Conservation (phyloP, 2,113 vertebrate species). For the Rhadina sibilatrix region DNA sequence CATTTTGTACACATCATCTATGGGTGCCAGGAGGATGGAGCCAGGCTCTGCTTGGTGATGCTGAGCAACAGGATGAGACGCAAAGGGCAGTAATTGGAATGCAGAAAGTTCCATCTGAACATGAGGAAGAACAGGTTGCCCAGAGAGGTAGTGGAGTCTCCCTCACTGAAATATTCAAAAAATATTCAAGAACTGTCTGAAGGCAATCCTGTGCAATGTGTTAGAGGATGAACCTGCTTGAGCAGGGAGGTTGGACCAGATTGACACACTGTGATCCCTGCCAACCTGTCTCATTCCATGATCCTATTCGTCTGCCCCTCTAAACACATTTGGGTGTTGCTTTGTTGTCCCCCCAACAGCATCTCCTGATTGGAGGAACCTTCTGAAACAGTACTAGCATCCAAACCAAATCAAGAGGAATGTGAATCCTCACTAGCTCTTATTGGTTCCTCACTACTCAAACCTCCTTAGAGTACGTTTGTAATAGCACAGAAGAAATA, state of each 20-base stretch:
- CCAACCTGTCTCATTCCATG: too few species aligned
- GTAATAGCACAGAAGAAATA: neutral
- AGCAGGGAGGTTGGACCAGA: neutral
- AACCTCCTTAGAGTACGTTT: neutral
- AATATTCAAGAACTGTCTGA: neutral
- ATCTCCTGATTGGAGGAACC: neutral
- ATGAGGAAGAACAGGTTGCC: neutral
- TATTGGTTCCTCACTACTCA: neutral
- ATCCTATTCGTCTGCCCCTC: neutral
- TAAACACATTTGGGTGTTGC: neutral
- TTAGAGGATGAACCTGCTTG: neutral
- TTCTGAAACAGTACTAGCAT: neutral
- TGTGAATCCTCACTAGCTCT: neutral
- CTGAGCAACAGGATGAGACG: neutral
- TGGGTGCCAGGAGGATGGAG: neutral
- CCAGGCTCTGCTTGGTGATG: neutral
- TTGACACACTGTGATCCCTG: neutral
- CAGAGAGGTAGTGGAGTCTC: neutral
- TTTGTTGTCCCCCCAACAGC: neutral
- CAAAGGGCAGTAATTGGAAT: neutral
- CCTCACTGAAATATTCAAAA: neutral
- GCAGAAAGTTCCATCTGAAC: neutral
- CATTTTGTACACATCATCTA: neutral
- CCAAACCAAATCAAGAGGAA: neutral
- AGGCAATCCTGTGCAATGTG: neutral